These are phyloP conservation scores for Hyperoplus lanceolatus DNA, from an alignment of 2,797 vertebrate genomes.

Conservation along the genomic window DNA sequence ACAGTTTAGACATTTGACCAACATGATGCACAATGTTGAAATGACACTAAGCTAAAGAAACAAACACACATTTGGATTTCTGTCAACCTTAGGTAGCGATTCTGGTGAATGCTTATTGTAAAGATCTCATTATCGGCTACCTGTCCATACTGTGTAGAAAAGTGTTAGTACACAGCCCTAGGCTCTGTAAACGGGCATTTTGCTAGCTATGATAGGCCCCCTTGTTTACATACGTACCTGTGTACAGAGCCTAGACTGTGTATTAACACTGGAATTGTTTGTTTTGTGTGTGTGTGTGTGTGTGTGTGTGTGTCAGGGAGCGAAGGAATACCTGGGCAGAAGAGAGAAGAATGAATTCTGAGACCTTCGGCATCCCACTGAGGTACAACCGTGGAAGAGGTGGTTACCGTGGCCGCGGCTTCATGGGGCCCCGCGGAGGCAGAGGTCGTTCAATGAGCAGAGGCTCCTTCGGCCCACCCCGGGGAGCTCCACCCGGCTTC, in stretches of 20 bases:
- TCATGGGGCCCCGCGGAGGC: constrained; percentile 91
- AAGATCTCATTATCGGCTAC: too few relatives aligned
- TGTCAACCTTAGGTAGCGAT: background rate
- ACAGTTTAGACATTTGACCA: too few relatives aligned
- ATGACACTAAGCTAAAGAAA: background rate
- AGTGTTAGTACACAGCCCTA: too few relatives aligned
- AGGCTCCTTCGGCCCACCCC: constrained; percentile 83
- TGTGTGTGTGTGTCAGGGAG: constrained; percentile 85
- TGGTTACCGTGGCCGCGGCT: constrained; percentile 91
- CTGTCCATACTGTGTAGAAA: too few relatives aligned
- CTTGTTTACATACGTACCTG: too few relatives aligned
- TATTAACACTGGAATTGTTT: background rate
- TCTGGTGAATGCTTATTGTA: too few relatives aligned
- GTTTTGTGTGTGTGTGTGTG: too few relatives aligned
- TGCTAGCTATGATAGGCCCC: too few relatives aligned
- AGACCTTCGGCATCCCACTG: constrained; percentile 96
- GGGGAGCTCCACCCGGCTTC: constrained; percentile 87
- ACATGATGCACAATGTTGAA: background rate
- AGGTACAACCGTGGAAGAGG: constrained; percentile 92
- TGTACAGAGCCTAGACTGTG: too few relatives aligned
- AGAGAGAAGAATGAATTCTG: constrained; percentile 94
- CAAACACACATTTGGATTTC: background rate
- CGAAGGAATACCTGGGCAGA: constrained; percentile 96
- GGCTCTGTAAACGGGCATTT: too few relatives aligned
- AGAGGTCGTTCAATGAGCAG: constrained; percentile 88